phyloP scores from a whole-genome alignment of 2,113 vertebrate species.

The Eulemur macaco region DNA sequence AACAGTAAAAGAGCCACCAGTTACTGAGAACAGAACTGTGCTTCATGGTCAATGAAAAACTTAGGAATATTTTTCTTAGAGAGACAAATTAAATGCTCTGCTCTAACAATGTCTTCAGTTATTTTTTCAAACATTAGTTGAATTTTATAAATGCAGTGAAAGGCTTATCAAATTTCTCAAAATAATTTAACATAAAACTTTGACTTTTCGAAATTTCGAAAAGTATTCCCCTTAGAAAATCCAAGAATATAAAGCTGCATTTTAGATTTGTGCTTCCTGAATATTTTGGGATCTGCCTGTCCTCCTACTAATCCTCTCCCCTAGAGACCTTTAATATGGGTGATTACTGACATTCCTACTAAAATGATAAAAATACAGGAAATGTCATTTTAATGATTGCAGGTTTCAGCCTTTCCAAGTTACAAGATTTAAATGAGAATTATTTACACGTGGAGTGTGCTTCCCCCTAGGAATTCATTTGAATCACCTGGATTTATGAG shows the following conservation, averaged over 20 bases:
- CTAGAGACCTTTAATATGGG: constrained; percentile 61
- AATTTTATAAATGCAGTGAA: constrained; percentile 52
- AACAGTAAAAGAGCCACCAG: not conserved
- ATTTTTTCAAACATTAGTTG: not conserved
- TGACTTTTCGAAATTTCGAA: constrained; percentile 58
- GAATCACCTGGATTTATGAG: constrained; percentile 60
- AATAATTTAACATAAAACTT: constrained; percentile 72
- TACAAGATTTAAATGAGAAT: constrained; percentile 62
- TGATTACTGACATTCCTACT: constrained; percentile 60
- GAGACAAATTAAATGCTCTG: not conserved
- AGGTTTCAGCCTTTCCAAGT: constrained; percentile 56
- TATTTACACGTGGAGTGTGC: constrained; percentile 35
- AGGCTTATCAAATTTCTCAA: constrained; percentile 80
- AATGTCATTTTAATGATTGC: constrained; percentile 62
- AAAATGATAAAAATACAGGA: constrained; percentile 69
- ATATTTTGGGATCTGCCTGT: constrained; percentile 71
- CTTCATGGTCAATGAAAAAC: not conserved
- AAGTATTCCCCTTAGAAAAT: constrained; percentile 73
- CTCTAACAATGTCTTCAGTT: not conserved
- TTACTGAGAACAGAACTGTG: not conserved
- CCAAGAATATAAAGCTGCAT: constrained; percentile 51
- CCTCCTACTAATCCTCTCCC: constrained; percentile 71
- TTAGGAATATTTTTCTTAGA: not conserved
- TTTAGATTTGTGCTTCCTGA: constrained; percentile 72
- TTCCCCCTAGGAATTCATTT: constrained; percentile 54